Conservation (phyloP, 2,888 invertebrate genomes). For the Epistrophe grossulariae region DNA sequence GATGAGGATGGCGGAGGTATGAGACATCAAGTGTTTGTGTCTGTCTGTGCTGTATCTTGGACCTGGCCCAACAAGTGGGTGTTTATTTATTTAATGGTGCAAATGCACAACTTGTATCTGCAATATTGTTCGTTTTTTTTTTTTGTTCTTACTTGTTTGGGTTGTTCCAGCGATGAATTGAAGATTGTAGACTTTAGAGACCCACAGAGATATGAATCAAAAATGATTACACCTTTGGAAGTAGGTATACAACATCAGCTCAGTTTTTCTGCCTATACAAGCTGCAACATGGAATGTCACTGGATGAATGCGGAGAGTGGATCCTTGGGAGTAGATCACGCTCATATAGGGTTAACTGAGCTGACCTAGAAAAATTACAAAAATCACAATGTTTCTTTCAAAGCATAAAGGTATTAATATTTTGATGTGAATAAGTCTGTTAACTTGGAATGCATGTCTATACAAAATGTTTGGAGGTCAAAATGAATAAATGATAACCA, state of each 20-base stretch:
- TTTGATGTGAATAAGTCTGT: background rate
- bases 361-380: slow-evolving; percentile 47
- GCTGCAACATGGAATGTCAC: slow-evolving; percentile 54
- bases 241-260: slow-evolving; percentile 3
- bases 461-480: too few species aligned
- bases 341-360: slow-evolving; percentile 21
- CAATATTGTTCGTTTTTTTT: background rate
- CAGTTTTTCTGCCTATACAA: slow-evolving; percentile 36
- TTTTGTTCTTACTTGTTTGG: slow-evolving; percentile 4
- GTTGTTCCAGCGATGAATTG: slow-evolving; percentile 53
- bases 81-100: slow-evolving; percentile 75
- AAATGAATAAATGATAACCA: too few species aligned
- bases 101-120: slow-evolving; percentile 71
- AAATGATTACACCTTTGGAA: slow-evolving; percentile 49
- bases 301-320: background rate
- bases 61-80: slow-evolving; percentile 70
- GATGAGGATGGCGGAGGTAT: slow-evolving; percentile 44
- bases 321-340: slow-evolving; percentile 47
- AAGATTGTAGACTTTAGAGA: slow-evolving; percentile 53
- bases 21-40: slow-evolving; percentile 68
- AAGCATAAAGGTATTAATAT: background rate
- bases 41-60: slow-evolving; percentile 43
- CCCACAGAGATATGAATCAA: slow-evolving; percentile 65
- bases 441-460: too few species aligned
- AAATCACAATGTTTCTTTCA: background rate